Conservation (phyloP, 2,888 invertebrate species). For the Ceramica pisi region DNA sequence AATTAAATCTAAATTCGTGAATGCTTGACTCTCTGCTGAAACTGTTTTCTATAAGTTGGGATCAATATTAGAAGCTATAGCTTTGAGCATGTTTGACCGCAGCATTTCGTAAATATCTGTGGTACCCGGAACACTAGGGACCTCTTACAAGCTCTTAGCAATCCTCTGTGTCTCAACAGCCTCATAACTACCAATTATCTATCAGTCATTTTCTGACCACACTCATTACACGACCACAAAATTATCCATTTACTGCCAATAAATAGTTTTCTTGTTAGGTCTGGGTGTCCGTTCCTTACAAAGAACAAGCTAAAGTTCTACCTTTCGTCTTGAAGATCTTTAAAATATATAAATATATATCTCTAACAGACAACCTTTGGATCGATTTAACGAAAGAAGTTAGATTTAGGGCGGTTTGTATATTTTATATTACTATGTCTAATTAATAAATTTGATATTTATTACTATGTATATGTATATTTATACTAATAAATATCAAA, state of each 20-base stretch:
- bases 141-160: slow-evolving; percentile 32
- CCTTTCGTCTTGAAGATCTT: neutral
- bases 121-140: slow-evolving; percentile 48
- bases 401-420: no score
- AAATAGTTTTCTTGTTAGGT: slow-evolving; percentile 41
- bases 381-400: no score
- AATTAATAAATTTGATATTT: no score
- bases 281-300: neutral
- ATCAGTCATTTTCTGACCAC: slow-evolving; percentile 60
- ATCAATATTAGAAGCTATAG: neutral
- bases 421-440: no score
- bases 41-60: neutral
- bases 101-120: slow-evolving; percentile 26
- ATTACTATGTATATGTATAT: no score
- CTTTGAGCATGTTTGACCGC: slow-evolving; percentile 13
- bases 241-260: slow-evolving; percentile 50
- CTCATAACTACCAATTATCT: slow-evolving; percentile 52
- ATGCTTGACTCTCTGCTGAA: neutral
- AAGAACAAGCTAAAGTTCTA: neutral
- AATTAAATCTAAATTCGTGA: neutral
- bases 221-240: slow-evolving; percentile 54
- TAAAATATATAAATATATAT: no score
- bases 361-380: no score
- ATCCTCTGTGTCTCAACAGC: slow-evolving; percentile 52
- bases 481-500: no score